These are phyloP conservation scores for Nestor notabilis DNA, from an alignment of 2,113 vertebrate species.

Conservation along the genomic window DNA sequence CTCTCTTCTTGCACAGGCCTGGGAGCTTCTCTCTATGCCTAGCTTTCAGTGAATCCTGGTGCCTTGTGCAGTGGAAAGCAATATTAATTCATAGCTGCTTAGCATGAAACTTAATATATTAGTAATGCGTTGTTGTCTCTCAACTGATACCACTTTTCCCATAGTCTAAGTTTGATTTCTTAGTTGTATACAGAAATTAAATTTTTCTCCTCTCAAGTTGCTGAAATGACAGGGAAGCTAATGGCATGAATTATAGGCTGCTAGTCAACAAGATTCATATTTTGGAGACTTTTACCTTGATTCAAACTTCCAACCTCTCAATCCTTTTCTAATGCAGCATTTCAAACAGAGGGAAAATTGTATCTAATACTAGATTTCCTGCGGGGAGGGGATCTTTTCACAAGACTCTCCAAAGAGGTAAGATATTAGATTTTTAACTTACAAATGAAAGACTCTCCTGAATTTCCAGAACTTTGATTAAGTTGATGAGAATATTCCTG, in stretches of 20 bases:
- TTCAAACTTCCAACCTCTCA: background rate
- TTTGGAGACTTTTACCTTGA: background rate
- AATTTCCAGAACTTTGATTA: background rate
- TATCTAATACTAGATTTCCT: conserved; percentile 98
- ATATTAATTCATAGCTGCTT: background rate
- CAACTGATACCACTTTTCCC: background rate
- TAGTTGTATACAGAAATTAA: background rate
- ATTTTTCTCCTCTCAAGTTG: background rate
- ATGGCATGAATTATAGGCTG: background rate
- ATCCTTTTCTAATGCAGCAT: conserved; percentile 80
- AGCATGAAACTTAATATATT: background rate
- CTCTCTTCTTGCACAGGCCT: background rate
- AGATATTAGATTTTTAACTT: background rate
- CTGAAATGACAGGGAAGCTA: background rate
- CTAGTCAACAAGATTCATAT: background rate
- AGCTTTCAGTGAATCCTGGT: background rate
- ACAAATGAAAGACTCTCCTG: background rate
- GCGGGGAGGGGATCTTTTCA: conserved; percentile 95
- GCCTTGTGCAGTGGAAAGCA: background rate
- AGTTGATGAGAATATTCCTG: background rate
- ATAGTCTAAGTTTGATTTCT: background rate
- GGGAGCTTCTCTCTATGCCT: background rate
- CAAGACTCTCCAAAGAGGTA: conserved; percentile 95
- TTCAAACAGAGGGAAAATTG: conserved; percentile 97
- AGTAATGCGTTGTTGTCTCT: background rate